Evolutionary conservation across 2,113 vertebrate genomes (phyloP), one percentile per base, ranked within the genome.

Genomic region (Oophaga pumilio): DNA sequence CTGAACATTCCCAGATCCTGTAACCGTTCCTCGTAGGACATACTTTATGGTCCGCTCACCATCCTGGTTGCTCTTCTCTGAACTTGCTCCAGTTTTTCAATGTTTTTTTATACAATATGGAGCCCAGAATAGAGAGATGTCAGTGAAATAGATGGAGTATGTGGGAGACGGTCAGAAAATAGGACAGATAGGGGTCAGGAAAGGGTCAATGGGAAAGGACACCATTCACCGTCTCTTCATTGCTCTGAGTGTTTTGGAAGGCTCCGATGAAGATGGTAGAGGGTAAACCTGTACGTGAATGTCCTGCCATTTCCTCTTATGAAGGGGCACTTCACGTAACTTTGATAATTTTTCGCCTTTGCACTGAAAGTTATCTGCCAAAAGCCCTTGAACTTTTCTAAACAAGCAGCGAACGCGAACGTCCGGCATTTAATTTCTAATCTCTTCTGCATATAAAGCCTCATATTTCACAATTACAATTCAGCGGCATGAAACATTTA

Each of bases 401-500:
- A 80, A 60, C 78, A 71, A 73, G 56, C 57, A 66, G 52, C 69
- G 56, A 24, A 52, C 15, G 22, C 15, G 66, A 18, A 28, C 11
- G 26, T n/a, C 64, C 60, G 33, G 81, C 15, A 11, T 73, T 87
- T 81, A 59, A 80, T 87, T 80, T 69, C 52, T 20, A 81, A 73
- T 81, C 73, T 62, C 57, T 33, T 74, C 52, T 87, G 81, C 68
- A 52, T 22, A 82, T 57, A 76, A 50, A 83, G 52, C 57, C 49
- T 76, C 33, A 66, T 88, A 28, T 83, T 56, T 76, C 57, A 88
- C 66, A 83, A 88, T 88, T 88, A 88, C 71, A 76, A 64, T 88
- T 83, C 59, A 66, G 86, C 79, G 12, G 53, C 86, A 76, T 87
- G n/a, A 87, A 87, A 87, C 86, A 87, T 87, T 82, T 87, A 82